These are phyloP conservation scores for Garrulus glandarius DNA, from an alignment of 2,797 vertebrate species.

Conservation along the genomic window DNA sequence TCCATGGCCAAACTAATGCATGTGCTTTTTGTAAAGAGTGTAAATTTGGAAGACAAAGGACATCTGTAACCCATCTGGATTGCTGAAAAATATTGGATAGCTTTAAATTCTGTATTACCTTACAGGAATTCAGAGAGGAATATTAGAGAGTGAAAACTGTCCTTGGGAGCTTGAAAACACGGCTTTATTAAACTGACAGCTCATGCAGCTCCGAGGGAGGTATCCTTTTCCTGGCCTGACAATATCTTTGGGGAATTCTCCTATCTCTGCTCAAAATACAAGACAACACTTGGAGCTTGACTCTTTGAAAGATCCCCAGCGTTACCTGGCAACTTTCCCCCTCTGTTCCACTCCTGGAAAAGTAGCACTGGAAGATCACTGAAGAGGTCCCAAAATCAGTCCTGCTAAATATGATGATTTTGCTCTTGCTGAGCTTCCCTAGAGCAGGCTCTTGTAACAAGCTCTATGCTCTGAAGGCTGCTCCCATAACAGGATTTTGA, in stretches of 20 bases:
- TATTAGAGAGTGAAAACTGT: neutral
- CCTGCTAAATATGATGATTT: neutral
- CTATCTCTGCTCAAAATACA: neutral
- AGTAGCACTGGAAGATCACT: neutral
- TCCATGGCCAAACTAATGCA: neutral
- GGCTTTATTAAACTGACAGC: neutral
- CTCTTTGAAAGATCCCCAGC: neutral
- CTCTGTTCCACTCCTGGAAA: neutral
- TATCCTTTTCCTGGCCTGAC: neutral
- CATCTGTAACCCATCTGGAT: neutral
- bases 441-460: neutral
- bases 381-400: neutral
- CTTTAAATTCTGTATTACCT: neutral
- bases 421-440: neutral
- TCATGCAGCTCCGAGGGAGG: neutral
- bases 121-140: neutral
- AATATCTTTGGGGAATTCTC: neutral
- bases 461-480: neutral
- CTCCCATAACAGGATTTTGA: neutral
- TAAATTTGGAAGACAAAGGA: neutral
- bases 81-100: neutral
- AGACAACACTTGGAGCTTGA: neutral
- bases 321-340: neutral
- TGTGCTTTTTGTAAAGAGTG: neutral
- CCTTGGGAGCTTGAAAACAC: neutral